These are phyloP conservation scores for Tricholauxania praeusta DNA, from an alignment of 2,888 invertebrate genomes.

Conservation along the genomic window DNA sequence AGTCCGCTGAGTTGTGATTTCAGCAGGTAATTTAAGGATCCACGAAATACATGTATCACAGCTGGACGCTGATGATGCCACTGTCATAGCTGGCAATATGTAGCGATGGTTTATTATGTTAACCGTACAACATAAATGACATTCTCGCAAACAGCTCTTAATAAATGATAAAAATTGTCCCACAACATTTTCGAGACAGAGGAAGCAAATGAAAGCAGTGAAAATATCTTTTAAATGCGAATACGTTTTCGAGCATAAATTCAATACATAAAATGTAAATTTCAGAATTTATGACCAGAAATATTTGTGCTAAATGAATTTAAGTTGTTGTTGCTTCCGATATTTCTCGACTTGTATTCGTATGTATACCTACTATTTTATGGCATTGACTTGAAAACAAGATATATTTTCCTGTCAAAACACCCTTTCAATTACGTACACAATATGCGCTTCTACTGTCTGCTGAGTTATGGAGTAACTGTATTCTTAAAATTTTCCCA, in stretches of 20 bases:
- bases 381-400: not conserved
- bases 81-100: too few relatives aligned
- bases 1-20: not conserved
- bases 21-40: slow-evolving; percentile 16
- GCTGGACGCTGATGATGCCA: not conserved
- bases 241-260: too few relatives aligned
- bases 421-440: slow-evolving; percentile 5
- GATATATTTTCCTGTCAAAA: slow-evolving; percentile 9
- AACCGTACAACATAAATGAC: too few relatives aligned
- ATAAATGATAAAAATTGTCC: too few relatives aligned
- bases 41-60: not conserved
- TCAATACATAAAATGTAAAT: too few relatives aligned
- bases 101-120: too few relatives aligned
- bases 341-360: not conserved
- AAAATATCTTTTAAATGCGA: too few relatives aligned
- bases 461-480: not conserved
- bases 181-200: too few relatives aligned
- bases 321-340: slow-evolving; percentile 8
- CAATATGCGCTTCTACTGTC: not conserved
- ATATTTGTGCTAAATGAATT: not conserved
- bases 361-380: too few relatives aligned
- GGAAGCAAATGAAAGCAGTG: too few relatives aligned
- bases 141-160: too few relatives aligned
- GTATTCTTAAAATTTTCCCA: not conserved
- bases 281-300: not conserved